Evolutionary conservation across 2,797 vertebrate genomes (phyloP), one percentile per base, ranked within the genome.

Genomic region (Sylvia borin): DNA sequence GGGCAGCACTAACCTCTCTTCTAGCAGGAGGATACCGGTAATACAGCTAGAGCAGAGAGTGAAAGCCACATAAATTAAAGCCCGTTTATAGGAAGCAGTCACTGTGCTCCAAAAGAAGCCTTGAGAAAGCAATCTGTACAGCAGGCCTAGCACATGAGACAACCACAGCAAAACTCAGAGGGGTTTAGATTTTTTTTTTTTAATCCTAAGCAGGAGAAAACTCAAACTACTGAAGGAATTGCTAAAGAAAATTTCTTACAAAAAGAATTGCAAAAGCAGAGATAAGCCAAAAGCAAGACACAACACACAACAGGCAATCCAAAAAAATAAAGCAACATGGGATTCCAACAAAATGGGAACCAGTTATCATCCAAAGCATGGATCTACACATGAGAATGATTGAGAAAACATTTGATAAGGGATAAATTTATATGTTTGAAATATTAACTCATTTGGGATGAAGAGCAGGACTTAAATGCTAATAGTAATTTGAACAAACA

Each of bases 1-100:
- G 45, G 38, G 27, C 65, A 77, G 67, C 73, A 91, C 36, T 61
- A 68, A 54, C 32, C 60, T 70, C 67, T 58, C 40, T n/a, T 32
- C 27, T 4, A 78, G 92, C 79, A 79, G 48, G 6, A 7, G 64
- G 55, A 60, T 16, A 40, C 24, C 3, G 61, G 19, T 16, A 58
- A 77, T 11, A 47, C 43, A 61, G 86, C 50, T n/a, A 68, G 15
- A 78, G 32, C 24, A 87, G 80, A 57, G 15, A 83, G 76, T 20
- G 42, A 83, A 90, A 92, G 50, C 61, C 61, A 80, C 65, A 57
- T n/a, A 80, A 71, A 84, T 38, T 65, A 20, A 54, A 77, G n/a
- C 19, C 1, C 9, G 24, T 53, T 88, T 65, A 47, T 21, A 77
- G 54, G 57, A 91, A 70, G 65, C 32, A 53, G 68, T 12, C 55